Evolutionary conservation across 2,797 vertebrate genomes (phyloP).

Genomic region (Acanthurus tractus): DNA sequence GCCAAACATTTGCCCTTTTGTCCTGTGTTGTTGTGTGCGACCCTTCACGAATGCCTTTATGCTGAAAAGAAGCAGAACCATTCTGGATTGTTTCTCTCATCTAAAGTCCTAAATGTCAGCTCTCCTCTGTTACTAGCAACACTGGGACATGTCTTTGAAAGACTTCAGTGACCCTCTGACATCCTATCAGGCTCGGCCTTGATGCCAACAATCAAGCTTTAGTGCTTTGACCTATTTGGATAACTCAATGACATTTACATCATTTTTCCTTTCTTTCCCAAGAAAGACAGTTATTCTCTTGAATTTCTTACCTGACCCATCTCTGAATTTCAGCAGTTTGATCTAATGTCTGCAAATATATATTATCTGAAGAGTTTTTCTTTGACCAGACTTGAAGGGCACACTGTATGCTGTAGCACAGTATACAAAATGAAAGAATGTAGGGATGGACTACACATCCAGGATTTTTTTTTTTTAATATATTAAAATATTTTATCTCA

Average conservation of each 20-base stretch:
- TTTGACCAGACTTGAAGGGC: background rate
- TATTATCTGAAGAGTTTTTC: background rate
- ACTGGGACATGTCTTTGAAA: slow-evolving; percentile 17
- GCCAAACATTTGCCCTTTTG: slow-evolving; percentile 65
- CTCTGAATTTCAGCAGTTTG: background rate
- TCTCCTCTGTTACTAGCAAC: slow-evolving; percentile 11
- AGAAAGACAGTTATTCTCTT: background rate
- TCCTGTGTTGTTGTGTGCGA: slow-evolving; percentile 34
- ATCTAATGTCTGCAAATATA: background rate
- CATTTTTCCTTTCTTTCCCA: background rate
- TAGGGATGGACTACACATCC: too few relatives aligned
- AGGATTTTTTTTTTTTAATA: background rate
- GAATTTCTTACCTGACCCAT: background rate
- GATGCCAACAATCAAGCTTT: slow-evolving; percentile 11
- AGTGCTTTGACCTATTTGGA: background rate
- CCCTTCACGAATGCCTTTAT: background rate
- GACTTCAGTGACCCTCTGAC: slow-evolving; percentile 22
- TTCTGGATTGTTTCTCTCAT: slow-evolving; percentile 36
- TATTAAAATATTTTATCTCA: background rate
- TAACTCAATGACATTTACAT: slow-evolving; percentile 1
- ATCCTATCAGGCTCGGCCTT: background rate
- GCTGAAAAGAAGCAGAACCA: slow-evolving; percentile 45
- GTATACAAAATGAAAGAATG: background rate
- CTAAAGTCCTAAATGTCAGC: slow-evolving; percentile 55
- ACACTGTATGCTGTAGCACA: background rate